Conservation (phyloP, 2,113 vertebrate species). For the Pygoscelis antarcticus region DNA sequence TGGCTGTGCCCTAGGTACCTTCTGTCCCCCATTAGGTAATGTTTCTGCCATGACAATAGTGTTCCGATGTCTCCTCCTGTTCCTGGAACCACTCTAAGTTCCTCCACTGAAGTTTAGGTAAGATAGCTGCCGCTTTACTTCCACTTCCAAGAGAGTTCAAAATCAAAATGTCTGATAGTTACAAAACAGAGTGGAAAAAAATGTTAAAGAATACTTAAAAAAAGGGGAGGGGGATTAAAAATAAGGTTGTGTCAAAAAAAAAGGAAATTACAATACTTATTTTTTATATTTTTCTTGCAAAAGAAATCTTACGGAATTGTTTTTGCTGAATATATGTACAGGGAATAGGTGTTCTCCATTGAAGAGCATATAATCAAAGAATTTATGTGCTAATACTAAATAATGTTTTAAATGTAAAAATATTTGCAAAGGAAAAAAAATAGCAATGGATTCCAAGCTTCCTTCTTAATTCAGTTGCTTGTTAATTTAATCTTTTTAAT, state of each 20-base stretch:
- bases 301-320: not conserved
- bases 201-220: not conserved
- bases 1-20: not conserved
- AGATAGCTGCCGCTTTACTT: not conserved
- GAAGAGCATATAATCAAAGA: not conserved
- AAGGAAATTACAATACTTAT: not conserved
- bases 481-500: not conserved
- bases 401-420: not conserved
- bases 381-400: not conserved
- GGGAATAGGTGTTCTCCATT: not conserved
- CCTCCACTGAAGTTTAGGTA: not conserved
- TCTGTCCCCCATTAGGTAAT: not conserved
- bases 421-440: not conserved
- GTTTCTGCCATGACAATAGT: not conserved
- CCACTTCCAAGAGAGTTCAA: not conserved
- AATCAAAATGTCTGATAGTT: not conserved
- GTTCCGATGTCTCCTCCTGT: not conserved
- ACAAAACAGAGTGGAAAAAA: not conserved
- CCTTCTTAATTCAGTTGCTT: not conserved
- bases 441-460: not conserved
- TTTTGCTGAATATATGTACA: not conserved
- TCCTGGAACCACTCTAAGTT: not conserved
- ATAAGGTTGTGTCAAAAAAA: not conserved
- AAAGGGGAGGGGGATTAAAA: not conserved
- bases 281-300: not conserved